A percentile compares a stretch with the other conserved stretches of the same genome.
phyloP scores from a whole-genome alignment of 2,888 invertebrate species.

The Thymelicus acteon region DNA sequence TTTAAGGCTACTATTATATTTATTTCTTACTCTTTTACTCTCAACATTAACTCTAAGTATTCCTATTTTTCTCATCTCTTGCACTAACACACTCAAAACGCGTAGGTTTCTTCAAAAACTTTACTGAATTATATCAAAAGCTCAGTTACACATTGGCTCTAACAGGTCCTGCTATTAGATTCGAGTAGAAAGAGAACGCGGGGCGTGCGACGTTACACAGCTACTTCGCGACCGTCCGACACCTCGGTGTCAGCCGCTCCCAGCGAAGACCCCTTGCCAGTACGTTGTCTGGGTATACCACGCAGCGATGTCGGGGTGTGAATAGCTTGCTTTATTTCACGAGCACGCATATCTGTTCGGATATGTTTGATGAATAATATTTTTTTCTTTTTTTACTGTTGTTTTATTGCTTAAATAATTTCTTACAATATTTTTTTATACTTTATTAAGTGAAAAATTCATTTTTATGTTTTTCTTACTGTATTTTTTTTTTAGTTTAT shows the following conservation, averaged over 20 bases:
- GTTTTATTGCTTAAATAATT: constrained; percentile 24
- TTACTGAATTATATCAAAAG: neutral
- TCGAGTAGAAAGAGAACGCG: constrained; percentile 78
- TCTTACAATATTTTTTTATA: constrained; percentile 36
- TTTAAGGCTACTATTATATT: neutral
- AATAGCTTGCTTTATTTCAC: constrained; percentile 47
- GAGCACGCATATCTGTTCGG: neutral
- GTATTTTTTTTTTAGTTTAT: neutral
- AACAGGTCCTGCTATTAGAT: constrained; percentile 83
- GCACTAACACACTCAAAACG: constrained; percentile 9
- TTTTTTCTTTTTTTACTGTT: constrained; percentile 31
- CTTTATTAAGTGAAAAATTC: neutral
- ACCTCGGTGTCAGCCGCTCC: constrained; percentile 80
- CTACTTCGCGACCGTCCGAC: constrained; percentile 78
- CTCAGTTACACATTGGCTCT: constrained; percentile 65
- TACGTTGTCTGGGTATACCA: constrained; percentile 74
- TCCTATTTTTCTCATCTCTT: neutral
- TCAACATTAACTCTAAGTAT: constrained; percentile 1
- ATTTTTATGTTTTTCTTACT: neutral
- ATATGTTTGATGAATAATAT: constrained; percentile 18
- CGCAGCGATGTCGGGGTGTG: constrained; percentile 65
- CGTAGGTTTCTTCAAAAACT: neutral
- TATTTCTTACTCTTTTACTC: neutral
- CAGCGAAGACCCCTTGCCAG: constrained; percentile 81
- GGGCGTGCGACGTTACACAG: constrained; percentile 74